Evolutionary conservation across 2,888 invertebrate species (phyloP), one percentile per base, ranked within the genome.

Genomic region (Ceriagrion tenellum): DNA sequence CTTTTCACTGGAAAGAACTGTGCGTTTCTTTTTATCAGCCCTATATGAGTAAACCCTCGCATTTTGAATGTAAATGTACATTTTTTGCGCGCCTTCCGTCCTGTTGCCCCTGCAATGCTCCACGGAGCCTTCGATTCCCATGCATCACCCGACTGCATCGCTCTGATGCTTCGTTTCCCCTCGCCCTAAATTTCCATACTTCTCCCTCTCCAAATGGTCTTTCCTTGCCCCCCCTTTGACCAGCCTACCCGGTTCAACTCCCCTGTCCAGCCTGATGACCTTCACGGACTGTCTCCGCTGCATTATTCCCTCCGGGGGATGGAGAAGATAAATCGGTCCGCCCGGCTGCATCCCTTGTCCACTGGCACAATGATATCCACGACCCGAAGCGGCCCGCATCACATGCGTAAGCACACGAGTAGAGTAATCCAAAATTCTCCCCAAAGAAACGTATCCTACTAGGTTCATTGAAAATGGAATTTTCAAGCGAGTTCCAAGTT

Each of bases 231-330:
- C 81, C 74, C 81, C 35, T 81, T 35, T 35, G 81, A 16, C 81
- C 81, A 35, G 30, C 81, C 81, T 69, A 40, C 59, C 18, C 63
- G 8, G 40, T 69, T 56, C 20, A 40, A 16, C 69, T 55, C 47
- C 63, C 26, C 55, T 47, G 63, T 69, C 47, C 69, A 69, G 63
- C 47, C 69, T 69, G 93, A 69, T 93, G 93, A 93, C 93, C 93
- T 93, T 93, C 93, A 93, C 93, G 93, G 93, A 74, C 93, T 93
- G 93, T 47, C 69, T 93, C 40, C 69, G 40, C 40, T 93, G 91
- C 91, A 59, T 91, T 91, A 69, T 91, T 63, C 93, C 69, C 10
- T 47, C 2, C n/a, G 40, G 63, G 93, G 89, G 55, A 89, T 89
- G n/a, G 55, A n/a, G 55, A 55, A 93, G 93, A 74, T 69, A 69